Conservation (phyloP, 2,113 vertebrate genomes). For the Epinephelus moara region DNA sequence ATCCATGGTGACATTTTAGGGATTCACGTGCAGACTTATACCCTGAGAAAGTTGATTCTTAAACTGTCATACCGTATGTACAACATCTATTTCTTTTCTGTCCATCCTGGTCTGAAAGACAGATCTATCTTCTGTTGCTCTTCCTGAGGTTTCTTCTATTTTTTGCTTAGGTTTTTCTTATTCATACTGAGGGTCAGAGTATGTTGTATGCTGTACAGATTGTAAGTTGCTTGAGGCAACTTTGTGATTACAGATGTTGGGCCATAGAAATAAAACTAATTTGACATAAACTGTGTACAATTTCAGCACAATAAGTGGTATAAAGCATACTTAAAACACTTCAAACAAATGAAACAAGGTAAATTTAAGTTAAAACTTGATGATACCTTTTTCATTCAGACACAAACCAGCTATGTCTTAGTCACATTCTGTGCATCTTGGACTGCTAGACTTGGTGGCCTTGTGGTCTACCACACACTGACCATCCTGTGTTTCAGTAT, state of each 20-base stretch:
- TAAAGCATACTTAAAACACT: neutral
- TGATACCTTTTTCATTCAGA: neutral
- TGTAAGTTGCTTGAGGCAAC: no score
- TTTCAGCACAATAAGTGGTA: neutral
- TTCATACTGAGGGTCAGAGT: no score
- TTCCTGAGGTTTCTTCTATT: no score
- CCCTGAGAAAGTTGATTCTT: neutral
- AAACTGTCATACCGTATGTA: neutral
- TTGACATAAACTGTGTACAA: neutral
- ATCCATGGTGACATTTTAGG: neutral
- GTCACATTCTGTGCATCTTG: neutral
- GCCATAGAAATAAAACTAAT: neutral
- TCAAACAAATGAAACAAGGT: neutral
- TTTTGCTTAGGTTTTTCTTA: no score
- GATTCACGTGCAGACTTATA: neutral
- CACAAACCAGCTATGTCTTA: neutral
- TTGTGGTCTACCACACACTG: neutral
- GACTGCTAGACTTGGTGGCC: neutral
- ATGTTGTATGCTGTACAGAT: no score
- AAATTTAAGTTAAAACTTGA: neutral
- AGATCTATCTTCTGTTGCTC: no score
- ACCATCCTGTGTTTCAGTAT: neutral
- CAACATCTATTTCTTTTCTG: neutral
- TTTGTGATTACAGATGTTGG: no score
- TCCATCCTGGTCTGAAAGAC: neutral